Evolutionary conservation across 1,140 invertebrate genomes (phyloP), one percentile per base, ranked within the genome.

Genomic region (Neuroterus valhalla): DNA sequence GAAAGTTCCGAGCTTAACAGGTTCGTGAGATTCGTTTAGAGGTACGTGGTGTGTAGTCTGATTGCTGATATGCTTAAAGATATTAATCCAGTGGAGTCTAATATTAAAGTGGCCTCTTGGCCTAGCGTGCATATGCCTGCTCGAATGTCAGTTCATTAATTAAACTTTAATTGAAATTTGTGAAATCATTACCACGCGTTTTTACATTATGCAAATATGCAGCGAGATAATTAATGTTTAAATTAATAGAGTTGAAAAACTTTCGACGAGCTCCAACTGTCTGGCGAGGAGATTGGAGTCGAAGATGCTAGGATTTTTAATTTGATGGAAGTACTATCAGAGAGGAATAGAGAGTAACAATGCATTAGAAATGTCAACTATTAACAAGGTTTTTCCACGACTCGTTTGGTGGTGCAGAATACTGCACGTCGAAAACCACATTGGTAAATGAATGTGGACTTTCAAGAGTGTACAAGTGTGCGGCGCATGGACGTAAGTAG

Each of bases 131-230:
- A 15, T 62, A 23, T 62, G 55, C 55, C 26, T 62, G 55, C 55
- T 62, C 26, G 21, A 62, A 62, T 62, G 55, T 62, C 55, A 62
- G 55, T 38, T 62, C 26, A 62, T 62, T 62, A 62, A 62, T 62
- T 62, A 62, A 62, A 62, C 55, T 62, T 62, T 62, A 62, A 62
- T 62, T 62, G 55, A 62, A 62, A 62, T 62, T 62, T 62, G 55
- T 62, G 55, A 62, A 62, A 62, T 62, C 55, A 62, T 62, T 62
- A 62, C 55, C 31, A 62, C 55, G 55, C 55, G 55, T n/a, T 62
- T 62, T 23, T 62, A 62, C 55, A 38, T 62, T 62, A 62, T n/a
- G 55, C 21, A 62, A 62, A 62, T 62, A 26, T 38, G 23, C 55
- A 6, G 12, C 55, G n/a, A 62, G 55, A 23, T 62, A 62, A 62